Evolutionary conservation across 1,140 invertebrate genomes (phyloP).

Genomic region (Drosophila ironensis): DNA sequence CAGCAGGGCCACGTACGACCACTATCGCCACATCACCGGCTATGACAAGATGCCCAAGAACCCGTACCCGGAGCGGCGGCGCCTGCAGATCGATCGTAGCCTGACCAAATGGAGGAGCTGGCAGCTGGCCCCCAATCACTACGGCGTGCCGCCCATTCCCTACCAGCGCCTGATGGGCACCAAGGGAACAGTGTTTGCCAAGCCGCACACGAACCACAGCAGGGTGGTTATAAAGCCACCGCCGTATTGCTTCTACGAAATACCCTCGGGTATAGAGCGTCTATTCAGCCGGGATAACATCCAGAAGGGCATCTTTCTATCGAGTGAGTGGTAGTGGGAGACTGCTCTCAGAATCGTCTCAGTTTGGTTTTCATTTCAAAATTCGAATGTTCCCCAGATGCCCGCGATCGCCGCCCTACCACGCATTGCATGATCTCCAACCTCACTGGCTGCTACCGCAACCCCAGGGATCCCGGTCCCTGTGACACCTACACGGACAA

Average conservation of each 20-base stretch:
- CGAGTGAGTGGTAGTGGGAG: constrained; percentile 45
- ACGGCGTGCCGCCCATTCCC: constrained; percentile 43
- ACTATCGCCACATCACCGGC: constrained; percentile 53
- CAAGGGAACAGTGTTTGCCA: constrained; percentile 56
- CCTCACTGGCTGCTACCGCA: constrained; percentile 35
- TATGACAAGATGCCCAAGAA: constrained; percentile 13
- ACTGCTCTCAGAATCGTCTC: too few species aligned
- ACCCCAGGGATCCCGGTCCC: constrained; percentile 60
- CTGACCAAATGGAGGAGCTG: constrained; percentile 50
- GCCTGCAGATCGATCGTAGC: constrained; percentile 19
- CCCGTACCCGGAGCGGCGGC: constrained; percentile 42
- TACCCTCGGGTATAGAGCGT: constrained; percentile 37
- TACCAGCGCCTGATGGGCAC: constrained; percentile 36
- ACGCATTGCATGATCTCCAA: constrained; percentile 47
- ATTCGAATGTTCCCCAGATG: constrained; percentile 62
- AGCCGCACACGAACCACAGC: constrained; percentile 36
- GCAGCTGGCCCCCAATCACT: constrained; percentile 65
- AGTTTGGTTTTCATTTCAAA: too few species aligned
- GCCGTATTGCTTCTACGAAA: constrained; percentile 49
- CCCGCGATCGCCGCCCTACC: constrained; percentile 48
- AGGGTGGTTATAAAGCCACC: constrained; percentile 43
- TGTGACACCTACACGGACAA: constrained; percentile 34
- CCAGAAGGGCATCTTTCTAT: constrained; percentile 64
- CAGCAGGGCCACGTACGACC: constrained; percentile 39
- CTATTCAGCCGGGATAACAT: constrained; percentile 42